These are phyloP conservation scores for Thera obeliscata DNA, from an alignment of 2,888 invertebrate genomes.

Conservation along the genomic window DNA sequence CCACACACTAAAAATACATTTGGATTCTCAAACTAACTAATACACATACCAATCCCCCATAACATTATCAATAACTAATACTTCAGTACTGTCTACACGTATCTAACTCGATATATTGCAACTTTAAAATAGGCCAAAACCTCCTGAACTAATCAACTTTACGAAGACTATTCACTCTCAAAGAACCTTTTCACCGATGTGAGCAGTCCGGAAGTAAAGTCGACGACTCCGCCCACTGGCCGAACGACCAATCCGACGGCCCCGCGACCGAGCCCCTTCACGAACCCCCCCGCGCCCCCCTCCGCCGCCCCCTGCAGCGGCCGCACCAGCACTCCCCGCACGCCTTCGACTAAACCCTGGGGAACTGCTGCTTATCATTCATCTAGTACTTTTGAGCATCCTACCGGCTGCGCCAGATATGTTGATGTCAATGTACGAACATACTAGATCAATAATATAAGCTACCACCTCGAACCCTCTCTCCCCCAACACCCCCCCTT, in stretches of 20 bases:
- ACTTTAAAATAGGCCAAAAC: too few relatives aligned
- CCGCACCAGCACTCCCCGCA: conserved; percentile 61
- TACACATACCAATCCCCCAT: too few relatives aligned
- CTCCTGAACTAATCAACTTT: too few relatives aligned
- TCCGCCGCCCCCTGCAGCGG: conserved; percentile 65
- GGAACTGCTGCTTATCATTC: conserved; percentile 31
- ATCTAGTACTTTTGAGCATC: conserved; percentile 16
- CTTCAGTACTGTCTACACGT: too few relatives aligned
- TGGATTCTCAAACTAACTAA: too few relatives aligned
- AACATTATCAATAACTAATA: too few relatives aligned
- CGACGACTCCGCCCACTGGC: conserved; percentile 69
- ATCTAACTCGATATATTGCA: too few relatives aligned
- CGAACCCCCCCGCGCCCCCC: conserved; percentile 66
- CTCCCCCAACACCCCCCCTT: too few relatives aligned
- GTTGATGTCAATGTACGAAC: neutral
- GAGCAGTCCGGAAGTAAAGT: conserved; percentile 71
- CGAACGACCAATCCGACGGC: conserved; percentile 66
- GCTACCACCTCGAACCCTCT: neutral
- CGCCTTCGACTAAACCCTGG: conserved; percentile 71
- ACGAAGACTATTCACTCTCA: neutral
- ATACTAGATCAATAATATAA: neutral
- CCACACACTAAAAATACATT: too few relatives aligned
- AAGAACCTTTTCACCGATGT: conserved; percentile 68
- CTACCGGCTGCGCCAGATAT: conserved; percentile 3
- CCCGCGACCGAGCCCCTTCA: conserved; percentile 65